Evolutionary conservation across 2,113 vertebrate species (phyloP), one percentile per base, ranked within the genome.

Genomic region (Pycnonotus jocosus): DNA sequence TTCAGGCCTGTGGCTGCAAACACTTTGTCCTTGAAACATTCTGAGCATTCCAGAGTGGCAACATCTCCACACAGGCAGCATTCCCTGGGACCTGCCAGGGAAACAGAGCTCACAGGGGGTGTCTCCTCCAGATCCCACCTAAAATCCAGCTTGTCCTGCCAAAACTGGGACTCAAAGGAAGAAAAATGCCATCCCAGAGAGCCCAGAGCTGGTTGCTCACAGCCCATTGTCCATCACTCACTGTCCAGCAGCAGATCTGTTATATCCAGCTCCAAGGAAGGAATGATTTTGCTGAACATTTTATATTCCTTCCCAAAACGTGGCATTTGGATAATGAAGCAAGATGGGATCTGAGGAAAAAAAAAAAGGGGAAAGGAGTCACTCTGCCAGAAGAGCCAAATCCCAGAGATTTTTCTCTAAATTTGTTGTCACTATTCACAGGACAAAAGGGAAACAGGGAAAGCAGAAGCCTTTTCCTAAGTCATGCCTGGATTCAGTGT

Each of bases 231-330:
- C 4, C 23, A 15, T n/a, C 12, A 95, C 98, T 97, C 81, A 99
- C 99, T 98, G 86, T 99, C 97, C 38, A 97, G 97, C 37, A 99
- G 98, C 47, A 99, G 98, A 78, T 98, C 98, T 1, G 98, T 99
- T 81, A 99, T 91, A 93, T 99, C 99, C 92, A 99, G 96, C 95
- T 99, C 98, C 91, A 99, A 76, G 33, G 99, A 99, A 3, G 99
- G 99, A 68, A 99, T 96, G 65, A 99, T 99, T 96, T 99, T 99
- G 47, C 98, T 98, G 95, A 99, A 99, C 99, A 99, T 99, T 95
- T 99, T 99, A 89, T 99, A 99, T 61, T 98, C 98, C 96, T 99
- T 99, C 45, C 99, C 99, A 71, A 99, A 99, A 27, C 99, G 98
- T 3, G 99, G 99, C 98, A 99, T 99, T 96, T 99, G 99, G 65